A percentile compares a stretch with the other conserved stretches of the same genome.
Conservation (phyloP, 2,797 vertebrate species). For the Squalus acanthias region DNA sequence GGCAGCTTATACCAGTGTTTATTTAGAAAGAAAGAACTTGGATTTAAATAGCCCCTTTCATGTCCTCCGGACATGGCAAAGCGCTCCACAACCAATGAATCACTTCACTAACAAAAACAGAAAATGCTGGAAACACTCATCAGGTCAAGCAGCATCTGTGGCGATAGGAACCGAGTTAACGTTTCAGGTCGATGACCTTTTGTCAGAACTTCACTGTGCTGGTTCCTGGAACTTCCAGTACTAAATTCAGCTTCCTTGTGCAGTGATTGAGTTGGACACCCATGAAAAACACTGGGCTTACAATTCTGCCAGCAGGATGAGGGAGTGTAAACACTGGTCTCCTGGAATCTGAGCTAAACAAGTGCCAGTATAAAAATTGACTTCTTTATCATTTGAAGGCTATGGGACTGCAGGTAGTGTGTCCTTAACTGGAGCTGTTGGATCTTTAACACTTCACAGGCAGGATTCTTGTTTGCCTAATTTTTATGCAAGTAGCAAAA, state of each 20-base stretch:
- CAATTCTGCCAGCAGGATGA: neutral
- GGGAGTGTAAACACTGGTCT: neutral
- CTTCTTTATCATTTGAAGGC: neutral
- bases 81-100: neutral
- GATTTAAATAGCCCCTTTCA: neutral
- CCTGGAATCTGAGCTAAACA: neutral
- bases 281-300: too few relatives aligned
- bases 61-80: neutral
- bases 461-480: neutral
- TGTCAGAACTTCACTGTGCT: neutral
- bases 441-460: neutral
- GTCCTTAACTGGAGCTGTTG: neutral
- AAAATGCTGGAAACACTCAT: too few relatives aligned
- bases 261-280: neutral
- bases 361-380: neutral
- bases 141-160: neutral
- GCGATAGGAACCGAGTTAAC: neutral
- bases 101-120: neutral
- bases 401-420: neutral
- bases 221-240: neutral
- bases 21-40: neutral
- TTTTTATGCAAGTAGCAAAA: neutral
- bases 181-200: neutral
- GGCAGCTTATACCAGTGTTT: neutral
- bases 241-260: neutral